Base-by-base conservation (phyloP, 2,888 invertebrate genomes). In the Pristionchus entomophagus region DNA sequence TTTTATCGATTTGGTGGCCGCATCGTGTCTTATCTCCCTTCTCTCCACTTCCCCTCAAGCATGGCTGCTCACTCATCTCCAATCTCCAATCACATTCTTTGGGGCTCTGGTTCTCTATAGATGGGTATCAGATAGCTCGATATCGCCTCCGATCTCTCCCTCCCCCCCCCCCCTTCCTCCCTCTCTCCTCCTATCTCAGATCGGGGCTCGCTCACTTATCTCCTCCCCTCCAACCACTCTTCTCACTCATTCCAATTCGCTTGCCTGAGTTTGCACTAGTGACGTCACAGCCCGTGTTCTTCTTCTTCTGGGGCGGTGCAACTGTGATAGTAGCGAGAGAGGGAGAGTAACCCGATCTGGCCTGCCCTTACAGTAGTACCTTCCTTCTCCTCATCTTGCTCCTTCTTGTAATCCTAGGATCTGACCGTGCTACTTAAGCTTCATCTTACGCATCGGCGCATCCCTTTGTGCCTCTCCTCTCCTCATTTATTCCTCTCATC, bases 71-170 rank as follows among this genome's bases (percentile, higher is more conserved):
- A 19, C 22, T 65, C n/a, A n/a, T n/a, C n/a, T n/a, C n/a, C n/a
- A n/a, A n/a, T n/a, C n/a, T n/a, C n/a, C 65, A 65, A 65, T 73
- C 73, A 73, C 73, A 73, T 73, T 73, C 73, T 73, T 73, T 73
- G 65, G 35, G n/a, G n/a, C n/a, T n/a, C 41, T 69, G 38, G 35
- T 38, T 69, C 69, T 22, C 69, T 38, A n/a, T 73, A 73, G 73
- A 73, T 73, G 41, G 41, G 41, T 73, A 73, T 73, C 73, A 73
- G 73, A 73, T 73, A 73, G 73, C 65, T 35, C 73, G 73, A 73
- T 73, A 73, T 73, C 73, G 73, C 22, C 41, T 8, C 73, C 41
- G n/a, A 45, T 73, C 73, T 45, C 10, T 17, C 22, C 38, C 73
- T 26, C 41, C n/a, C 32, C 62, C 32, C 6, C 10, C n/a, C n/a